Base-by-base conservation (phyloP, 2,797 vertebrate species). In the Monodelphis domestica region DNA sequence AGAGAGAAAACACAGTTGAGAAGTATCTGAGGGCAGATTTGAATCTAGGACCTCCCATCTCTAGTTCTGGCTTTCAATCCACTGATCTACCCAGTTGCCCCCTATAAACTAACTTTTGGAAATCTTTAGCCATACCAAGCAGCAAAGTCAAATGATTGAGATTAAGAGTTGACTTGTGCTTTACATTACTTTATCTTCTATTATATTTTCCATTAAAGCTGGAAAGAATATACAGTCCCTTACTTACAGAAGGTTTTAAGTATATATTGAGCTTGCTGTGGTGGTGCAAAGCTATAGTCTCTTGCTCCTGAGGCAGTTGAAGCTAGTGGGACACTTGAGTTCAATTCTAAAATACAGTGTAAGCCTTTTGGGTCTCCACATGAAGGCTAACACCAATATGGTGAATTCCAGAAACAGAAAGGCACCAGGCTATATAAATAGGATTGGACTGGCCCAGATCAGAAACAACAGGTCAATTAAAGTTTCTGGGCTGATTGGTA, bases 151-250 rank as follows among this genome's bases (percentile, higher is more conserved):
- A 95, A 89, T 89, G 94, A 11, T 78, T 95, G 87, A 96, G 53
- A 89, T 87, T 70, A 90, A 70, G 94, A 96, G 50, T 51, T 78
- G 33, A 59, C 92, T 88, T 94, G 5, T 93, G 7, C 92, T 84
- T 56, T 89, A 54, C 53, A 54, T 91, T 84, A 38, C 17, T 91
- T 95, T 96, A 56, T 88, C 96, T 1, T 53, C 78, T 91, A 70
- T n/a, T n/a, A 55, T 89, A 87, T 70, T 90, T 96, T 88, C 38
- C 88, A 0, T 87, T 94, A 91, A 94, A 95, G 54, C n/a, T 93
- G 89, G 94, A 33, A 94, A 91, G 70, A 54, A 88, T 28, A 89
- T 57, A 28, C 5, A 53, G n/a, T 30, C 92, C 91, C 87, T 95
- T 88, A 95, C 88, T 96, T 17, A 38, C 70, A 7, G 15, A 63